Conservation (phyloP, 2,888 invertebrate species). For the Cosmopolites sordidus region DNA sequence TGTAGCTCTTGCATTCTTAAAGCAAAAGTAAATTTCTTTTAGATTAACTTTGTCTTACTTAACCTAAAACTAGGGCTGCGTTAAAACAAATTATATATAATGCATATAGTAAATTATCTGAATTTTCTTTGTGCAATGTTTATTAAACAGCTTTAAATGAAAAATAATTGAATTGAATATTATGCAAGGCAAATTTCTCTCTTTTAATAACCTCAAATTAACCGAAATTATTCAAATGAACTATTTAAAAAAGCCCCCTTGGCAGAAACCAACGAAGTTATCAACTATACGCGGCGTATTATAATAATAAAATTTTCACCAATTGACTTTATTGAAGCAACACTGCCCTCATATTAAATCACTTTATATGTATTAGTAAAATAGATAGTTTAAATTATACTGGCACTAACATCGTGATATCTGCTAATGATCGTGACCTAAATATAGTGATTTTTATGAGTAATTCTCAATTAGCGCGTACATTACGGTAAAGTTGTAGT, state of each 20-base stretch:
- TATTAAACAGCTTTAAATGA: too few relatives aligned
- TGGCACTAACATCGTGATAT: slow-evolving; percentile 24
- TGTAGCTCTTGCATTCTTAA: not conserved
- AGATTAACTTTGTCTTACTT: too few relatives aligned
- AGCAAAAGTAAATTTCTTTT: slow-evolving; percentile 9
- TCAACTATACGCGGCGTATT: slow-evolving; percentile 8
- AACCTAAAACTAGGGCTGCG: too few relatives aligned
- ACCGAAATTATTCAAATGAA: slow-evolving; percentile 14
- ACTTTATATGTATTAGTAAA: slow-evolving; percentile 24
- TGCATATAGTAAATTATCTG: too few relatives aligned
- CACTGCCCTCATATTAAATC: slow-evolving; percentile 25
- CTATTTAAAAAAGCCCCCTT: slow-evolving; percentile 12
- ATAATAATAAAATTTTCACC: slow-evolving; percentile 26
- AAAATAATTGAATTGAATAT: too few relatives aligned
- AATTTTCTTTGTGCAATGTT: too few relatives aligned
- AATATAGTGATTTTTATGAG: slow-evolving; percentile 9
- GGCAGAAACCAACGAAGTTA: slow-evolving; percentile 12
- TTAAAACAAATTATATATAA: too few relatives aligned
- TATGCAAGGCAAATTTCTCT: too few relatives aligned
- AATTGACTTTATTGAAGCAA: slow-evolving; percentile 27
- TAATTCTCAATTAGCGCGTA: not conserved
- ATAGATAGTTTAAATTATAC: slow-evolving; percentile 22
- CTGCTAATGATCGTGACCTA: slow-evolving; percentile 20
- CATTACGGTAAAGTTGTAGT: too few relatives aligned
- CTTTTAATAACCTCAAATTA: slow-evolving; percentile 3